Conservation (phyloP, 2,113 vertebrate genomes). For the Montifringilla adamsi region DNA sequence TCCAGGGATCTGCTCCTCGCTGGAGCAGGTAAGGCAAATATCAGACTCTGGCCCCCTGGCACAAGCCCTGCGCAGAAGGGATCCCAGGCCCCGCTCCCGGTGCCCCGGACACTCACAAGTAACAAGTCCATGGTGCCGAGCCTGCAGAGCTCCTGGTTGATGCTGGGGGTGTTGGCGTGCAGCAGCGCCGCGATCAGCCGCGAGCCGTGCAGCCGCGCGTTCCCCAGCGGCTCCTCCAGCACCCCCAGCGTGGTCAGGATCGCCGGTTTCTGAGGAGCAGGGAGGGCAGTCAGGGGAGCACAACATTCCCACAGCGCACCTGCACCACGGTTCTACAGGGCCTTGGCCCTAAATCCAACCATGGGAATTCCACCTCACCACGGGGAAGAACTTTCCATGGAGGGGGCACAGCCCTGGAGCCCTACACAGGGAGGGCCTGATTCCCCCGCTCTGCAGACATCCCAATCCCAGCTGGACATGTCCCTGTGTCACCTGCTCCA, state of each 20-base stretch:
- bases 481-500: not conserved
- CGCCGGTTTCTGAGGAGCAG: slow-evolving; percentile 71
- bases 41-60: rapidly evolving
- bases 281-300: rapidly evolving
- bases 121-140: slow-evolving; percentile 89
- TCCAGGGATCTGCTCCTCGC: not conserved
- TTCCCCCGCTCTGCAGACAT: not conserved
- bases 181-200: slow-evolving; percentile 90
- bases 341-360: rapidly evolving
- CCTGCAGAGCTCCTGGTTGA: slow-evolving; percentile 91
- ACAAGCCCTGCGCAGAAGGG: rapidly evolving
- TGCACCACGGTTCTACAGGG: rapidly evolving
- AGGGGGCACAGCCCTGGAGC: not conserved
- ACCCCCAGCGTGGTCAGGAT: slow-evolving; percentile 93
- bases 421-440: not conserved
- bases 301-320: rapidly evolving
- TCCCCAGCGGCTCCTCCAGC: slow-evolving; percentile 93
- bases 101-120: slow-evolving; percentile 76
- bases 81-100: rapidly evolving
- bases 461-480: not conserved
- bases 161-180: slow-evolving; percentile 84
- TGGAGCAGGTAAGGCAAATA: rapidly evolving
- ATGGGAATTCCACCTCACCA: rapidly evolving
- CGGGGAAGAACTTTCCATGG: rapidly evolving
- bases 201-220: slow-evolving; percentile 88